phyloP scores from a whole-genome alignment of 2,113 vertebrate genomes.

The Thamnophis sirtalis region DNA sequence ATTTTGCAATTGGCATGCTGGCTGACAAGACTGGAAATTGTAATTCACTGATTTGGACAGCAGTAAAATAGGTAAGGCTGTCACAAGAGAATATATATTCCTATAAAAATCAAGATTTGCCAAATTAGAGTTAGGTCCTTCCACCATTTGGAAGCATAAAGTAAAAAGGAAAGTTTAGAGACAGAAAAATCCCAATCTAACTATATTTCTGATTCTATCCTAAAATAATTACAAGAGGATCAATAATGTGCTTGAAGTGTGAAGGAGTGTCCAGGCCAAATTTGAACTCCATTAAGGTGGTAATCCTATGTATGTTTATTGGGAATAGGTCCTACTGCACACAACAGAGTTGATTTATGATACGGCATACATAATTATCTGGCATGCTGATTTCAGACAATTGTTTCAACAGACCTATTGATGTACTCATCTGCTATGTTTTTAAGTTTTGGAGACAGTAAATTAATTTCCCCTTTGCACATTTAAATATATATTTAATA shows the following conservation, averaged over 20 bases:
- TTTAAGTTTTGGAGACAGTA: neutral
- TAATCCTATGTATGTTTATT: neutral
- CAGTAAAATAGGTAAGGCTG: neutral
- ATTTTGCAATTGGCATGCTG: neutral
- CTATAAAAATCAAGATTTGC: slow-evolving; percentile 46
- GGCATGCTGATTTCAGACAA: slow-evolving; percentile 43
- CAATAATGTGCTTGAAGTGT: slow-evolving; percentile 38
- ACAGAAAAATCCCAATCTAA: neutral
- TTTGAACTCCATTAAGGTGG: slow-evolving; percentile 35
- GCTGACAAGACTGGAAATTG: neutral
- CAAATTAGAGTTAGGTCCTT: neutral
- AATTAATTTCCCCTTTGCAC: neutral
- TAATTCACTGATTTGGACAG: neutral
- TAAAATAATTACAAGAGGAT: slow-evolving; percentile 52
- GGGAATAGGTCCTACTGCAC: neutral
- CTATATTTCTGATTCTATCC: neutral
- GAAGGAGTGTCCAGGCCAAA: slow-evolving; percentile 50
- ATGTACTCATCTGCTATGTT: neutral
- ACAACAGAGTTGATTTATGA: neutral
- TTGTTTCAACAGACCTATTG: slow-evolving; percentile 25
- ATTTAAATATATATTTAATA: neutral
- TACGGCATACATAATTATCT: neutral
- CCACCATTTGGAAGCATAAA: slow-evolving; percentile 42
- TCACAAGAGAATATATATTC: slow-evolving; percentile 21
- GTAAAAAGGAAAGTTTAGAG: neutral